These are phyloP conservation scores for Alfaro cultratus DNA, from an alignment of 2,797 vertebrate species.

Conservation along the genomic window DNA sequence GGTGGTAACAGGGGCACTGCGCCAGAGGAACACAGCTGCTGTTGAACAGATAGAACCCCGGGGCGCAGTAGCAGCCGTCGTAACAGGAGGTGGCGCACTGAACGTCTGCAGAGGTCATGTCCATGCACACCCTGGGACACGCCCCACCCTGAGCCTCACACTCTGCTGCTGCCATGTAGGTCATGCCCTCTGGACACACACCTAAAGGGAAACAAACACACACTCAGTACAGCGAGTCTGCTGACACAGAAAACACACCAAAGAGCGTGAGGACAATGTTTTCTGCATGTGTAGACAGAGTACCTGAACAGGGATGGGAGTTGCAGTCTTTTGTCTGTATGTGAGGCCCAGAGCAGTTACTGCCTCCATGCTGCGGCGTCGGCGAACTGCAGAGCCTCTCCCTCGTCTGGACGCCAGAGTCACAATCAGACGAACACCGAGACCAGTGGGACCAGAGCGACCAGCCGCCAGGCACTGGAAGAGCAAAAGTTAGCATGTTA, in stretches of 20 bases:
- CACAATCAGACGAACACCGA: constrained; percentile 83
- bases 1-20: constrained; percentile 85
- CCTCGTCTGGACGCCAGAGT: constrained; percentile 85
- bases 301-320: constrained; percentile 85
- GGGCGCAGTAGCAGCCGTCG: constrained; percentile 85
- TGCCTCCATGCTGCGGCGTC: constrained; percentile 67
- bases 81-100: constrained; percentile 84
- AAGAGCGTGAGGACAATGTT: not conserved
- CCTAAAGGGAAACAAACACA: constrained; percentile 62
- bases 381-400: constrained; percentile 81
- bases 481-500: constrained; percentile 1
- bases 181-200: constrained; percentile 83
- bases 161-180: constrained; percentile 76
- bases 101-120: constrained; percentile 78
- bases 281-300: not conserved
- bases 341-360: constrained; percentile 81
- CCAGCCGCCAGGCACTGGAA: constrained; percentile 83
- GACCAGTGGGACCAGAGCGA: constrained; percentile 85
- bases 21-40: constrained; percentile 79
- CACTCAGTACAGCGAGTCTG: not conserved
- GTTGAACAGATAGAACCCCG: constrained; percentile 84
- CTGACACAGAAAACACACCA: not conserved
- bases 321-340: constrained; percentile 90
- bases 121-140: constrained; percentile 86
- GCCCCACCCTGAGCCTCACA: constrained; percentile 79